Evolutionary conservation across 2,888 invertebrate genomes (phyloP).

Genomic region (Cerastis leucographa): DNA sequence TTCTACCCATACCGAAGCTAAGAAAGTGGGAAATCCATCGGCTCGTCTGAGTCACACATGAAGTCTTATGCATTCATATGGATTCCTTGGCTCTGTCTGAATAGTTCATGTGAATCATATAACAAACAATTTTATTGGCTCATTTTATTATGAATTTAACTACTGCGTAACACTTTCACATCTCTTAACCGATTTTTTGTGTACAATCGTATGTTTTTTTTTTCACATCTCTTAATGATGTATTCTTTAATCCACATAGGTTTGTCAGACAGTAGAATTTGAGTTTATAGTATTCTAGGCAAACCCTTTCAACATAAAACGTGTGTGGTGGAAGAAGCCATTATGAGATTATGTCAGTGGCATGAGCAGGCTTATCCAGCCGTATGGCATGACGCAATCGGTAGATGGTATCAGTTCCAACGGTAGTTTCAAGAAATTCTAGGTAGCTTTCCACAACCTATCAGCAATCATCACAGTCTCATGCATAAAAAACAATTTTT

Average conservation of each 20-base stretch:
- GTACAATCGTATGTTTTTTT: background rate
- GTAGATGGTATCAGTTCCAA: constrained; percentile 18
- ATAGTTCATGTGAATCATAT: constrained; percentile 62
- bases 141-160: constrained; percentile 42
- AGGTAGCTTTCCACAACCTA: constrained; percentile 2
- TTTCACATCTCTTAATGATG: background rate
- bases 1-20: constrained; percentile 57
- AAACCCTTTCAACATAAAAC: constrained; percentile 18
- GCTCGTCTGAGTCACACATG: constrained; percentile 66
- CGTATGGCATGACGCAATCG: constrained; percentile 21
- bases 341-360: constrained; percentile 36
- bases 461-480: constrained; percentile 9
- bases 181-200: background rate
- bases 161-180: constrained; percentile 25
- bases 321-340: constrained; percentile 30
- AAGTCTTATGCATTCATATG: constrained; percentile 67
- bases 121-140: constrained; percentile 36
- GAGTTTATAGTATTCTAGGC: background rate
- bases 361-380: constrained; percentile 27
- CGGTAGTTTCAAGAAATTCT: constrained; percentile 26
- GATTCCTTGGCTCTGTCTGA: constrained; percentile 60
- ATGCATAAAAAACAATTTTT: constrained; percentile 20
- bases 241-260: background rate
- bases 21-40: constrained; percentile 71
- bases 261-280: background rate